phyloP scores from a whole-genome alignment of 2,888 invertebrate genomes.

The Heliconius cydno region DNA sequence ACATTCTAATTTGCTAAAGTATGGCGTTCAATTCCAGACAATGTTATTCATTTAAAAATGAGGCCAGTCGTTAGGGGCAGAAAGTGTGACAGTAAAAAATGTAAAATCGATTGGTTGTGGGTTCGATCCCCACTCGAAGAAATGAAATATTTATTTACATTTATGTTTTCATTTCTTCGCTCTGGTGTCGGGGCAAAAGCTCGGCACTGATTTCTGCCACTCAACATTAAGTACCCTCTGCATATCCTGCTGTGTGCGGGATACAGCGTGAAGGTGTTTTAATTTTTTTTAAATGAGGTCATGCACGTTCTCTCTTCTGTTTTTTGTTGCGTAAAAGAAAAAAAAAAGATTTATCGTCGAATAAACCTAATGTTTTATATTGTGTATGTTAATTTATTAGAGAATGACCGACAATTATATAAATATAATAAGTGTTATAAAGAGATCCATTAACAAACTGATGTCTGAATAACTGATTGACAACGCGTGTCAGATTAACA shows the following conservation, averaged over 20 bases:
- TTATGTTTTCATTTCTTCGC: too few species aligned
- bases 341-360: not conserved
- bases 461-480: conserved; percentile 20
- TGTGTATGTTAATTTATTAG: not conserved
- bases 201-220: too few species aligned
- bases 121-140: too few species aligned
- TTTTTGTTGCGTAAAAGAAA: not conserved
- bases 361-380: not conserved
- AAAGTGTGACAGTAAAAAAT: too few species aligned
- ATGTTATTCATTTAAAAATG: not conserved
- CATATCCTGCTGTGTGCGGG: too few species aligned
- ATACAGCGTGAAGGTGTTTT: too few species aligned
- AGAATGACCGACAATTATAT: not conserved
- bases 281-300: too few species aligned
- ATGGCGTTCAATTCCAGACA: not conserved
- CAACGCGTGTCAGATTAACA: conserved; percentile 66
- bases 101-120: too few species aligned
- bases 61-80: too few species aligned
- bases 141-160: too few species aligned
- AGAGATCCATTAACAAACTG: conserved; percentile 41
- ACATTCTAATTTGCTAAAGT: not conserved
- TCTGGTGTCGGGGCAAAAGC: too few species aligned
- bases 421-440: conserved; percentile 26
- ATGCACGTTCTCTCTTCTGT: not conserved
- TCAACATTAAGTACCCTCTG: too few species aligned